Evolutionary conservation across 2,797 vertebrate species (phyloP).

Genomic region (Triplophysa yarkandensis): DNA sequence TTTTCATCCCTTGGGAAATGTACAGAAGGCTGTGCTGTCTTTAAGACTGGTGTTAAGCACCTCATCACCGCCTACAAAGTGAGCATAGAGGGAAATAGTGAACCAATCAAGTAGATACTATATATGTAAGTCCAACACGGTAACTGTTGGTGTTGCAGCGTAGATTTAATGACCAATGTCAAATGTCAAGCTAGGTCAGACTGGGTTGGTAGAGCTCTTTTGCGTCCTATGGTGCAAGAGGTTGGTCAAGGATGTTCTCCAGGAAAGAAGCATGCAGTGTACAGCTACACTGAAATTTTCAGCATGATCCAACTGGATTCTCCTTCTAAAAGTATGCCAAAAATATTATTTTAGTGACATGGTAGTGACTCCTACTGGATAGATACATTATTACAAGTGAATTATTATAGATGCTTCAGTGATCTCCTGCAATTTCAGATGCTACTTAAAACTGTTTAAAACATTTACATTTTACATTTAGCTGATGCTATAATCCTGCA

Average conservation of each 20-base stretch:
- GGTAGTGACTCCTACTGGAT: conserved; percentile 24
- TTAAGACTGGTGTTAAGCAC: neutral
- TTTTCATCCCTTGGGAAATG: conserved; percentile 18
- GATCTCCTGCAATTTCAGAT: no score
- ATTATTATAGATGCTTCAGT: neutral
- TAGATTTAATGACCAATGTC: neutral
- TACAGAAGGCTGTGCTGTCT: neutral
- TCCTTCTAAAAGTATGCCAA: no score
- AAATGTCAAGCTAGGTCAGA: neutral
- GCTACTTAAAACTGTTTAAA: no score
- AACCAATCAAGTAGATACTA: neutral
- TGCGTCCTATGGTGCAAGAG: neutral
- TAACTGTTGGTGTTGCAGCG: neutral
- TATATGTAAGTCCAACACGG: neutral
- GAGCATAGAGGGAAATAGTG: neutral
- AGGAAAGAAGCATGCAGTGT: neutral
- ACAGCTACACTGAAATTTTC: neutral
- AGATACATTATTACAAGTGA: neutral
- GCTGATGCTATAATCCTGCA: no score
- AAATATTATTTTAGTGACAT: neutral
- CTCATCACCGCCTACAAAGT: neutral
- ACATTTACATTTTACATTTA: no score
- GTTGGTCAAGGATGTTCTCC: neutral
- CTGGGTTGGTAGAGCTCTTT: neutral
- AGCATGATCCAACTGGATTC: neutral